Percentiles rank a stretch among this genome's conserved stretches.
These are phyloP conservation scores for Taurulus bubalis DNA, from an alignment of 2,113 vertebrate species.

Conservation along the genomic window DNA sequence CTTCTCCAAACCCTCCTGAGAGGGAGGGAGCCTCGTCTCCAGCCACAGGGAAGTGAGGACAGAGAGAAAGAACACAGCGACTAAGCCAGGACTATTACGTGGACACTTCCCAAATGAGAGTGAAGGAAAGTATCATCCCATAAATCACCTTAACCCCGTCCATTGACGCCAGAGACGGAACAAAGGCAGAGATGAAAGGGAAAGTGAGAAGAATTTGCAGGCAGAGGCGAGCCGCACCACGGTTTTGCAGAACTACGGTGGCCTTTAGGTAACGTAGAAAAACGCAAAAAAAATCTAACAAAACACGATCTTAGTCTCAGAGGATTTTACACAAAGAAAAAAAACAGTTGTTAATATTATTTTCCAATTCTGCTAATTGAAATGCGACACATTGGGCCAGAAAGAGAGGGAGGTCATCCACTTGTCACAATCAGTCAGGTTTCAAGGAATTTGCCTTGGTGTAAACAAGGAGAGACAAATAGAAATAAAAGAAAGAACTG, in stretches of 20 bases:
- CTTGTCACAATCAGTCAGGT: background rate
- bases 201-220: too few relatives aligned
- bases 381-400: background rate
- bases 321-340: too few relatives aligned
- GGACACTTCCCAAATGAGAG: background rate
- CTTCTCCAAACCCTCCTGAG: background rate
- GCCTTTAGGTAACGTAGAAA: too few relatives aligned
- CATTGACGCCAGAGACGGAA: background rate
- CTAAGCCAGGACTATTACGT: conserved; percentile 1
- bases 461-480: background rate
- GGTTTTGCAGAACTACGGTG: too few relatives aligned
- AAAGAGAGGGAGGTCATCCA: background rate
- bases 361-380: too few relatives aligned
- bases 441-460: background rate
- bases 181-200: background rate
- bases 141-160: background rate
- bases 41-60: conserved; percentile 15
- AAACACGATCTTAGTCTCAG: too few relatives aligned
- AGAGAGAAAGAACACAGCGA: background rate
- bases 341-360: too few relatives aligned
- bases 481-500: background rate
- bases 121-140: background rate
- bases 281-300: too few relatives aligned
- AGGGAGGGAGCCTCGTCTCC: conserved; percentile 16
- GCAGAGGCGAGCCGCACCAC: too few relatives aligned